A percentile compares a stretch with the other conserved stretches of the same genome.
Conservation (phyloP, 2,113 vertebrate genomes). For the Herpailurus yagouaroundi region DNA sequence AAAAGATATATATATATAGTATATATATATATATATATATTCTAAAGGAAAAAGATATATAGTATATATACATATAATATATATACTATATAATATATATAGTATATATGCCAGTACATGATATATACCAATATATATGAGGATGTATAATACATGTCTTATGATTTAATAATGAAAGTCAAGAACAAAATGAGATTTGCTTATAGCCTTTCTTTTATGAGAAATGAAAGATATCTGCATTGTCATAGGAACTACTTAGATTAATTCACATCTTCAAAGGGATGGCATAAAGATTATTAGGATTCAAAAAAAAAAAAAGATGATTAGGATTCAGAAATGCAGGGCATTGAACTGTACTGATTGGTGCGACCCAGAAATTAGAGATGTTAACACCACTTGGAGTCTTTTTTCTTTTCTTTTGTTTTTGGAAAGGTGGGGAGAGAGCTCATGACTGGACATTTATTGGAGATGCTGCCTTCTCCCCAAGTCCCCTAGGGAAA, state of each 20-base stretch:
- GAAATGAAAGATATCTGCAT: neutral
- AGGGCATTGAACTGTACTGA: neutral
- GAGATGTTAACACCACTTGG: neutral
- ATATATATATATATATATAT: too few relatives aligned
- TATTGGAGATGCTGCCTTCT: slow-evolving; percentile 10
- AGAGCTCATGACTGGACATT: slow-evolving; percentile 49
- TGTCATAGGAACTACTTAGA: neutral
- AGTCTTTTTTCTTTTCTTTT: neutral
- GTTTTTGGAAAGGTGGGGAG: neutral
- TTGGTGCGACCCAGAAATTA: neutral
- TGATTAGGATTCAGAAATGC: neutral
- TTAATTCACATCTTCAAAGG: neutral
- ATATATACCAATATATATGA: neutral
- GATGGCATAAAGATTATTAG: neutral
- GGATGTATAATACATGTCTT: neutral
- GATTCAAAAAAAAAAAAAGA: neutral
- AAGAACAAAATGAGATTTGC: slow-evolving; percentile 36
- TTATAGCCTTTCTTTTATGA: neutral
- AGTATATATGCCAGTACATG: too few relatives aligned
- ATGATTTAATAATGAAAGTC: slow-evolving; percentile 20
- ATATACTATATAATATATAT: neutral
- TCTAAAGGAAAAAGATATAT: too few relatives aligned
- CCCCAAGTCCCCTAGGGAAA: neutral
- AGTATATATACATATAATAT: neutral
- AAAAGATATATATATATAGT: too few relatives aligned